phyloP scores from a whole-genome alignment of 2,797 vertebrate species.

The Esox masquinongy region DNA sequence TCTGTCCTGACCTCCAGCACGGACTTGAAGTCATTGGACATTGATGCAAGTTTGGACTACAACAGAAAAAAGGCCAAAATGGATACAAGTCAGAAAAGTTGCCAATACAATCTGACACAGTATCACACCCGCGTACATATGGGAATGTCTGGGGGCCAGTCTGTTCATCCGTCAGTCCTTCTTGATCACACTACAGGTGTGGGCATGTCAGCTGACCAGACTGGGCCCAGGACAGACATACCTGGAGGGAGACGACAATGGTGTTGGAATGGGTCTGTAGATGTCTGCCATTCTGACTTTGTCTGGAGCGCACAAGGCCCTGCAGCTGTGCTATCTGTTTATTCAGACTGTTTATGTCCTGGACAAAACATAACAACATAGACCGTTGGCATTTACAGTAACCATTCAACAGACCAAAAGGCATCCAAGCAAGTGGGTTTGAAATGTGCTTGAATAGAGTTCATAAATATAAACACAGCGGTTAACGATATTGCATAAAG shows the following conservation, averaged over 20 bases:
- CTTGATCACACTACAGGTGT: background rate
- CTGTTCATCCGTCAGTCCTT: background rate
- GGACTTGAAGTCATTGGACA: conserved; percentile 84
- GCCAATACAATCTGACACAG: background rate
- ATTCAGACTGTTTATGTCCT: conserved; percentile 84
- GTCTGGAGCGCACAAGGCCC: conserved; percentile 74
- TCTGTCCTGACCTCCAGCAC: conserved; percentile 85
- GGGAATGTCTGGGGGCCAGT: background rate
- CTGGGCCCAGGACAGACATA: conserved; percentile 17
- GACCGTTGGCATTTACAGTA: too few relatives aligned
- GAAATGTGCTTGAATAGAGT: too few relatives aligned
- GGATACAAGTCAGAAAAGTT: background rate
- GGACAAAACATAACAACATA: background rate
- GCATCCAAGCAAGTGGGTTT: too few relatives aligned
- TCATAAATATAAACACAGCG: too few relatives aligned
- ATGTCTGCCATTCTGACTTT: conserved; percentile 74
- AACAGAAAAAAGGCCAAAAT: conserved; percentile 10
- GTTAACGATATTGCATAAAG: background rate
- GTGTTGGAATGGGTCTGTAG: conserved; percentile 82
- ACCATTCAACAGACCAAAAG: too few relatives aligned
- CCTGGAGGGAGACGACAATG: conserved; percentile 79
- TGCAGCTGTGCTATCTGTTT: conserved; percentile 84
- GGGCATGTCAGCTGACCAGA: background rate
- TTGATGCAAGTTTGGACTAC: conserved; percentile 82
- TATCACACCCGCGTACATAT: too few relatives aligned